Conservation (phyloP, 2,888 invertebrate genomes). For the Odontothrips loti region DNA sequence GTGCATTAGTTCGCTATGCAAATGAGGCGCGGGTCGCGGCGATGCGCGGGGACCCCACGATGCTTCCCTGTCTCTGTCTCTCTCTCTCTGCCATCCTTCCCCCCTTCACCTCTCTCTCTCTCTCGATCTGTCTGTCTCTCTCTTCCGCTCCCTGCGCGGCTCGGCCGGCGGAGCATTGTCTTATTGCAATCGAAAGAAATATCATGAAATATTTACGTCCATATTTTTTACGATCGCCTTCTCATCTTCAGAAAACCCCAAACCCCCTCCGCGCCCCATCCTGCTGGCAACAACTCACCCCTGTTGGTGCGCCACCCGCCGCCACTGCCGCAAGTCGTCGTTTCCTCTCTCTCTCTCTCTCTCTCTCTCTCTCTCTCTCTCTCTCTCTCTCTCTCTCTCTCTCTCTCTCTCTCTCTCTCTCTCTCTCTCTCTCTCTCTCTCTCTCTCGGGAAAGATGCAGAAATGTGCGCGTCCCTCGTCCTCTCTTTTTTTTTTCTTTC, state of each 20-base stretch:
- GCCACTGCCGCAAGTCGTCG: not conserved
- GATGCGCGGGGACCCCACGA: not conserved
- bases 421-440: too few species aligned
- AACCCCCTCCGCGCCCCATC: not conserved
- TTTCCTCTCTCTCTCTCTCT: too few species aligned
- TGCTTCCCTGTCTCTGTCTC: too few species aligned
- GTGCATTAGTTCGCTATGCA: slow-evolving; percentile 13
- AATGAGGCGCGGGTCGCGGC: not conserved
- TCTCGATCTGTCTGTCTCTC: too few species aligned
- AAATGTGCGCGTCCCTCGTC: not conserved
- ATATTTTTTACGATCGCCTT: slow-evolving; percentile 18
- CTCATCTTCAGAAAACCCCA: not conserved
- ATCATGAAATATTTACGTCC: slow-evolving; percentile 24
- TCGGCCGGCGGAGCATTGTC: not conserved
- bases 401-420: too few species aligned
- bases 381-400: too few species aligned
- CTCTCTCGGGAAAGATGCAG: not conserved
- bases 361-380: too few species aligned
- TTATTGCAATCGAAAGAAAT: slow-evolving; percentile 24
- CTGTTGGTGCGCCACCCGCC: too few species aligned
- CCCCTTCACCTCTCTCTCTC: too few species aligned
- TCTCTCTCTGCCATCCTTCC: too few species aligned
- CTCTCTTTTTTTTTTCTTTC: too few species aligned
- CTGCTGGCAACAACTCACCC: not conserved
- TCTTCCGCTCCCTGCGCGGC: too few species aligned